Evolutionary conservation across 2,113 vertebrate species (phyloP).

Genomic region (Microtus richardsoni): DNA sequence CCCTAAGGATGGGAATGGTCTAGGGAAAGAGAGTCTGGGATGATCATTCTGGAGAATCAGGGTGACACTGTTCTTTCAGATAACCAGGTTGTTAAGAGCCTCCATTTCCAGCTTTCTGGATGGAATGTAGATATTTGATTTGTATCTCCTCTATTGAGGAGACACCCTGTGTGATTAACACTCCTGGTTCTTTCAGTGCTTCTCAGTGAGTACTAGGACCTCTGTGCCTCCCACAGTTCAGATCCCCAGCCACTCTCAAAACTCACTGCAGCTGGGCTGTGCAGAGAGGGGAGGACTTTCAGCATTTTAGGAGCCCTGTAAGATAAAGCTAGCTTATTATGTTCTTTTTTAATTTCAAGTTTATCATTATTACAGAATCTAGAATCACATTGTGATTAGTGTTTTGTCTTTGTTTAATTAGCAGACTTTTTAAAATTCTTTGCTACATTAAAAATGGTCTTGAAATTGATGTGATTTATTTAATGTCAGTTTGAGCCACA

Average conservation of each 20-base stretch:
- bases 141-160: background rate
- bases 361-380: background rate
- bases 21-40: background rate
- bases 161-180: background rate
- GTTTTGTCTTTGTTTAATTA: background rate
- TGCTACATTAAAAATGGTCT: conserved; percentile 37
- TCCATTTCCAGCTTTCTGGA: background rate
- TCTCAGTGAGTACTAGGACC: background rate
- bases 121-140: background rate
- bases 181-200: background rate
- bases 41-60: background rate
- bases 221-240: background rate
- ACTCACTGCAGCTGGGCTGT: background rate
- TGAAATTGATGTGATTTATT: conserved; percentile 24
- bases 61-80: background rate
- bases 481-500: background rate
- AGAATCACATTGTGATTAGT: conserved; percentile 10
- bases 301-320: conserved; percentile 7
- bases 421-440: background rate
- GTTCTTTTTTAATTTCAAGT: conserved; percentile 19
- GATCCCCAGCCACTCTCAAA: conserved; percentile 18
- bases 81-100: background rate
- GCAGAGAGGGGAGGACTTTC: background rate
- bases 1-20: background rate
- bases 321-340: conserved; percentile 7